Conservation (phyloP, 2,113 vertebrate genomes). For the Stigmatopora nigra region DNA sequence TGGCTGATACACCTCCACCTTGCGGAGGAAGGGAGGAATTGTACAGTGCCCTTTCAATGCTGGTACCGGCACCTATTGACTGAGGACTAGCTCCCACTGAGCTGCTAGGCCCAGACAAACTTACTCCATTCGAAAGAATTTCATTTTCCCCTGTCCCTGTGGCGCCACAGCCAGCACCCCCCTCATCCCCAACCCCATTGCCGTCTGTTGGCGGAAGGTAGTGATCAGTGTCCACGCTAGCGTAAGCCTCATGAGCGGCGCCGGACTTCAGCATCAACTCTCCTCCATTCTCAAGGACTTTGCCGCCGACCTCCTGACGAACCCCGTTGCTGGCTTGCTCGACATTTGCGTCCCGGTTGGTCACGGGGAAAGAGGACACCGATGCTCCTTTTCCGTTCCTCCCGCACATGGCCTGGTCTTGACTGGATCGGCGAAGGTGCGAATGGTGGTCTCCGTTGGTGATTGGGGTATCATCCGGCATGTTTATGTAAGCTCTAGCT, state of each 20-base stretch:
- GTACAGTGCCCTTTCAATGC: conserved; percentile 87
- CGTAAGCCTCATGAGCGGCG: conserved; percentile 77
- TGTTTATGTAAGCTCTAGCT: conserved; percentile 53
- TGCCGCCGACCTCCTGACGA: conserved; percentile 51
- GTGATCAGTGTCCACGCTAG: conserved; percentile 75
- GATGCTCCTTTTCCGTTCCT: conserved; percentile 69
- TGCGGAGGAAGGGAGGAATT: conserved; percentile 79
- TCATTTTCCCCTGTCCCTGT: conserved; percentile 44
- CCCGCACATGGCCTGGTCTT: conserved; percentile 71
- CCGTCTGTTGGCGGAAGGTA: conserved; percentile 77
- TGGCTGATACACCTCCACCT: conserved; percentile 61
- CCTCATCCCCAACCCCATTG: conserved; percentile 40
- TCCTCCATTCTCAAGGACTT: conserved; percentile 65
- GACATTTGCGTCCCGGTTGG: conserved; percentile 30
- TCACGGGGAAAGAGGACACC: conserved; percentile 44
- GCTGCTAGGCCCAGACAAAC: conserved; percentile 42
- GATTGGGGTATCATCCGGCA: conserved; percentile 76
- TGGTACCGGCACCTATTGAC: conserved; percentile 56
- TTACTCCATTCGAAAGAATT: conserved; percentile 71
- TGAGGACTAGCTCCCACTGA: conserved; percentile 60
- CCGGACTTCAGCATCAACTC: conserved; percentile 82
- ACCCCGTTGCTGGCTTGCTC: conserved; percentile 62
- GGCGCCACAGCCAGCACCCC: conserved; percentile 25
- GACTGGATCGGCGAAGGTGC: conserved; percentile 58
- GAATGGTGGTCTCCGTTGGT: conserved; percentile 61